Evolutionary conservation across 2,888 invertebrate genomes (phyloP).

Genomic region (Malthinus flaveolus): DNA sequence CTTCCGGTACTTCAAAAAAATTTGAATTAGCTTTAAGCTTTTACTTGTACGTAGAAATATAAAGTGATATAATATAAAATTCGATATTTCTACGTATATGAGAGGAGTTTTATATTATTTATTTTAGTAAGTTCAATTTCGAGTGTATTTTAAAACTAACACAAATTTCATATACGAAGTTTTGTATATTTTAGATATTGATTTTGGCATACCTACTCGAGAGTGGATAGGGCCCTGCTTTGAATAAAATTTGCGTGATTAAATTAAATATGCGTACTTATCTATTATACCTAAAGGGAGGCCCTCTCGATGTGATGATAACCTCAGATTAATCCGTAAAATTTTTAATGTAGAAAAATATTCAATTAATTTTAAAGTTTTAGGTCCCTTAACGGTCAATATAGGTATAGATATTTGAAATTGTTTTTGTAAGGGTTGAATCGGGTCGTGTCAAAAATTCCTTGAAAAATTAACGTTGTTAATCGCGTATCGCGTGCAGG

Average conservation of each 20-base stretch:
- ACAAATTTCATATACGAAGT: neutral
- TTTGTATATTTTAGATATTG: constrained; percentile 6
- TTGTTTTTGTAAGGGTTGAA: too few species aligned
- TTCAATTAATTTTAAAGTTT: too few species aligned
- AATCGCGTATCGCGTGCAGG: too few species aligned
- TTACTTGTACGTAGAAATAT: neutral
- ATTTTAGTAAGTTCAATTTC: constrained; percentile 1
- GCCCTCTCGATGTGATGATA: too few species aligned
- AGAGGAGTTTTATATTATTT: neutral
- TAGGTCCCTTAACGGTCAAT: too few species aligned
- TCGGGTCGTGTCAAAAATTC: too few species aligned
- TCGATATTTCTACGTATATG: neutral
- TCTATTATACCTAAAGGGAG: too few species aligned
- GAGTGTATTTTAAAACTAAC: neutral
- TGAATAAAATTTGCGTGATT: neutral
- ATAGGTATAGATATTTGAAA: too few species aligned
- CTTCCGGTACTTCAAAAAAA: constrained; percentile 2
- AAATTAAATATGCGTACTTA: too few species aligned
- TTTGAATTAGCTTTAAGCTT: constrained; percentile 1
- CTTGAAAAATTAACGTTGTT: too few species aligned
- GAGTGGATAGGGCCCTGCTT: neutral
- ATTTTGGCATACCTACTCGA: constrained; percentile 2
- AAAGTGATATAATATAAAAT: neutral
- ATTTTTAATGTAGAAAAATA: too few species aligned
- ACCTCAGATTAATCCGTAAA: too few species aligned